Conservation (phyloP, 2,113 vertebrate genomes). For the Gymnogyps californianus region DNA sequence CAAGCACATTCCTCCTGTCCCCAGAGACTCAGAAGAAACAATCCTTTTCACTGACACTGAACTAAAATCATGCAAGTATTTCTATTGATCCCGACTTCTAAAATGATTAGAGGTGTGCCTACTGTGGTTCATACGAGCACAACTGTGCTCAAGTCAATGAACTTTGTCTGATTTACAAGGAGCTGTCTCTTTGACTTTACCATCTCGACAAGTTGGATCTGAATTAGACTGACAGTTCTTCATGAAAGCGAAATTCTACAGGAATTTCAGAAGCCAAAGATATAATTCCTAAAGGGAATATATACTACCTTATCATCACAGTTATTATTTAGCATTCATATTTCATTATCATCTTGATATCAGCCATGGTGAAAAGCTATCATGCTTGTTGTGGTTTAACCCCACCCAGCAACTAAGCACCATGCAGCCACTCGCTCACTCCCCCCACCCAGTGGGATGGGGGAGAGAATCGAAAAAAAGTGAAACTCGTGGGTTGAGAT, state of each 20-base stretch:
- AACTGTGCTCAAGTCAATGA: neutral
- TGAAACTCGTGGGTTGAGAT: too few relatives aligned
- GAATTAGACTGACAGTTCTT: neutral
- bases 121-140: neutral
- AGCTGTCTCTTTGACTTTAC: neutral
- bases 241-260: neutral
- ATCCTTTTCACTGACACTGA: neutral
- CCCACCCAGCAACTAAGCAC: too few relatives aligned
- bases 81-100: neutral
- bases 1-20: neutral
- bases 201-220: neutral
- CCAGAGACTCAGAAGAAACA: neutral
- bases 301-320: neutral
- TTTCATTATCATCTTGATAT: neutral
- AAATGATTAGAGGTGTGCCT: neutral
- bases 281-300: neutral
- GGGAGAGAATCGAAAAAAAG: too few relatives aligned
- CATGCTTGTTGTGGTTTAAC: too few relatives aligned
- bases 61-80: neutral
- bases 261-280: neutral
- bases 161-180: neutral
- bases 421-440: too few relatives aligned
- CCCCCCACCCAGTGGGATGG: too few relatives aligned
- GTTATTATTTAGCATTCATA: neutral
- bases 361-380: neutral